Evolutionary conservation across 2,113 vertebrate species (phyloP).

Genomic region (Anarhynchus alexandrinus): DNA sequence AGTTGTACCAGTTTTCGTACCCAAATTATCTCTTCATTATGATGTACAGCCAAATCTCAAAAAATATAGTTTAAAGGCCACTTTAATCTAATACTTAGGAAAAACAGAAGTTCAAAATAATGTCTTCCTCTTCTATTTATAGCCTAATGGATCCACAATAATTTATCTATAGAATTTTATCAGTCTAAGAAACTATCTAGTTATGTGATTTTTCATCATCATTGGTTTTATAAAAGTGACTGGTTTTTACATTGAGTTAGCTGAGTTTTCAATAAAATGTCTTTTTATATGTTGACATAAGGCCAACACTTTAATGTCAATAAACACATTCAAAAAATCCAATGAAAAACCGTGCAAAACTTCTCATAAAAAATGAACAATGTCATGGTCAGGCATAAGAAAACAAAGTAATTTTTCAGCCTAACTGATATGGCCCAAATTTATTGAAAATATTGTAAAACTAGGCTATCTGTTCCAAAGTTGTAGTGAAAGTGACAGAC

Average conservation of each 20-base stretch:
- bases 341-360: neutral
- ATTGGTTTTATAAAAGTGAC: neutral
- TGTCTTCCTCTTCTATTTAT: neutral
- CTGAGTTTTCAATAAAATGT: neutral
- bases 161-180: neutral
- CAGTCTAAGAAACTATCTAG: neutral
- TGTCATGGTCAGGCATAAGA: rapidly evolving
- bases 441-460: neutral
- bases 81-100: neutral
- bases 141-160: neutral
- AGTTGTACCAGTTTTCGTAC: neutral
- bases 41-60: neutral
- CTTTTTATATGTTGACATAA: neutral
- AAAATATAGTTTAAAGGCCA: neutral
- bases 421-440: neutral
- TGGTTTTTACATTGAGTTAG: neutral
- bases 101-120: neutral
- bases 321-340: neutral
- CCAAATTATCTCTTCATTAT: neutral
- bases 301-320: neutral
- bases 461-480: neutral
- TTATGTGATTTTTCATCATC: neutral
- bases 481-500: neutral
- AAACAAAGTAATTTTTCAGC: neutral
- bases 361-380: neutral